Evolutionary conservation across 2,797 vertebrate genomes (phyloP), one percentile per base, ranked within the genome.

Genomic region (Eremophila alpestris): DNA sequence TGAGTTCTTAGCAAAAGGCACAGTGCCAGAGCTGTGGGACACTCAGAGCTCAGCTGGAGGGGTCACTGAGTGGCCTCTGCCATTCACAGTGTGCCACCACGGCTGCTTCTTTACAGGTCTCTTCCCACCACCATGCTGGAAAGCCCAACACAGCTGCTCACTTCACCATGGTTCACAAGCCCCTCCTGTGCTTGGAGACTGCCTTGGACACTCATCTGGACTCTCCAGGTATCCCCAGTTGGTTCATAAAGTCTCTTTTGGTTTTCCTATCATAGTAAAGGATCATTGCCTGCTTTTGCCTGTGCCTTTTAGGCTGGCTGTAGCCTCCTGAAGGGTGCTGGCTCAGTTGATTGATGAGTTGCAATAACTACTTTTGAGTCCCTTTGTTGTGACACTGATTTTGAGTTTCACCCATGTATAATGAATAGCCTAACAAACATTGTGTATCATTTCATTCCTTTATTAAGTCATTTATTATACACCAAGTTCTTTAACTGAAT

Each of bases 391-490:
- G 60, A 81, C 38, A 34, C 48, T 65, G 55, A 32, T 48, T 93
- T 87, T 91, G 87, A 59, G 62, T 58, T 89, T 70, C 63, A 70
- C 24, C 23, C 69, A 45, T 71, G 16, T 46, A 59, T 75, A 92
- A 94, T 54, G 62, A 91, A 68, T 22, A 90, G 43, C 29, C 81
- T 79, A 71, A 79, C 69, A 90, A 86, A 73, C 29, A 82, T 0
- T 32, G 10, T 12, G 4, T 26, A 79, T 80, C 81, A 64, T 58
- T 90, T 78, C 4, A 79, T 76, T 40, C 59, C 65, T 94, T 90
- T 92, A 92, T 90, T 84, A 93, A 82, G 43, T 82, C 3, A 82
- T 87, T 76, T 88, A 51, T 93, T 90, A 76, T 27, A 73, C 6
- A 58, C 34, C 14, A 90, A 67, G 19, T 67, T 85, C 59, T 89